Percentiles rank a stretch among this genome's conserved stretches.
Conservation (phyloP, 2,797 vertebrate species). For the Thalassophryne amazonica region DNA sequence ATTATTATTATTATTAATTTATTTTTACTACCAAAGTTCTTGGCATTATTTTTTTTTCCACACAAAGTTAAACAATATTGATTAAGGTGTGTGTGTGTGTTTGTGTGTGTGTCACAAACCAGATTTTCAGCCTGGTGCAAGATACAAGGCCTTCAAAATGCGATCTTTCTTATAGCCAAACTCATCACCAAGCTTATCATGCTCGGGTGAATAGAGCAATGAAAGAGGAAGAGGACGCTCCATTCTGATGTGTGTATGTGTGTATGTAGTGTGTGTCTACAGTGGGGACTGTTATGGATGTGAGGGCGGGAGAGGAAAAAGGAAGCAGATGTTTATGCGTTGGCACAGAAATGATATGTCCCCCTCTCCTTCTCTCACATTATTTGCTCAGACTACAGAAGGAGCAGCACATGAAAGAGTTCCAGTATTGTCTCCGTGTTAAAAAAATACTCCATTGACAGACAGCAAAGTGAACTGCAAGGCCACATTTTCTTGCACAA, state of each 20-base stretch:
- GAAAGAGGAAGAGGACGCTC: background rate
- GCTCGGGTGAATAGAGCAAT: background rate
- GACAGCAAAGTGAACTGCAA: slow-evolving; percentile 28
- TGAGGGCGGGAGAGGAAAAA: slow-evolving; percentile 55
- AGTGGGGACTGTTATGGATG: too few relatives aligned
- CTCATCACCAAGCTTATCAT: too few relatives aligned
- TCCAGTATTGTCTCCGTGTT: slow-evolving; percentile 47
- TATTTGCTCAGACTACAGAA: slow-evolving; percentile 3
- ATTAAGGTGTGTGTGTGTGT: too few relatives aligned
- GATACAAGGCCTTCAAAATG: too few relatives aligned
- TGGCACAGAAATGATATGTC: slow-evolving; percentile 51
- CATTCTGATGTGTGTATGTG: background rate
- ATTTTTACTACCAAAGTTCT: too few relatives aligned
- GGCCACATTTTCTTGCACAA: slow-evolving; percentile 17
- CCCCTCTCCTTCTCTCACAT: slow-evolving; percentile 7
- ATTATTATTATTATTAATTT: too few relatives aligned
- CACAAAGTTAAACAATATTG: too few relatives aligned
- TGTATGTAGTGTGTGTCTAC: background rate
- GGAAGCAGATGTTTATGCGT: slow-evolving; percentile 71
- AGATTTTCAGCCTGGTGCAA: too few relatives aligned
- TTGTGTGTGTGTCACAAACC: too few relatives aligned
- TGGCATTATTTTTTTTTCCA: too few relatives aligned
- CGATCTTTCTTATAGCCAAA: too few relatives aligned
- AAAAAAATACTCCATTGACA: slow-evolving; percentile 38
- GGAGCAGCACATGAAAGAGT: slow-evolving; percentile 42